A percentile compares a stretch with the other conserved stretches of the same genome.
phyloP scores from a whole-genome alignment of 2,797 vertebrate species.

The Oreonectes daqikongensis region DNA sequence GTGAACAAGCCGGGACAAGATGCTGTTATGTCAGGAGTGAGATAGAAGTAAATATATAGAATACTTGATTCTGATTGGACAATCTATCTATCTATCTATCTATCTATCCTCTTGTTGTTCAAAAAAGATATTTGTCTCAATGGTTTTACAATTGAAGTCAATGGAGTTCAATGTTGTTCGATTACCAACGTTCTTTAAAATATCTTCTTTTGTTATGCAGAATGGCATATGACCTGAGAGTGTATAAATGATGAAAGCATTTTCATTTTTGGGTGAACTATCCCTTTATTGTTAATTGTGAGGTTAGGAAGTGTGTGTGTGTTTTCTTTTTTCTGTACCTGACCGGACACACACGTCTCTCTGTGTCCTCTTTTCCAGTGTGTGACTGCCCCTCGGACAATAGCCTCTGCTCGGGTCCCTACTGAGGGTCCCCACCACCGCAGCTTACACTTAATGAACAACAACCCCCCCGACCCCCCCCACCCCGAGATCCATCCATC shows the following conservation, averaged over 20 bases:
- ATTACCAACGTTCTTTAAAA: too few relatives aligned
- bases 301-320: neutral
- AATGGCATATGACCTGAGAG: too few relatives aligned
- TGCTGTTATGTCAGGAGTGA: constrained; percentile 9
- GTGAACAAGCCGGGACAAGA: constrained; percentile 37
- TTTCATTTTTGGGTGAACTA: too few relatives aligned
- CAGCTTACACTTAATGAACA: constrained; percentile 80
- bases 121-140: neutral
- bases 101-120: too few relatives aligned
- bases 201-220: too few relatives aligned
- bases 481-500: constrained; percentile 56
- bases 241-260: too few relatives aligned
- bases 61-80: neutral
- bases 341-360: constrained; percentile 8
- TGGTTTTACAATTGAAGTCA: too few relatives aligned
- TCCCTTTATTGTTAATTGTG: neutral
- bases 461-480: constrained; percentile 65
- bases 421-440: constrained; percentile 67
- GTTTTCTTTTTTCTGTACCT: constrained; percentile 8
- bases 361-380: constrained; percentile 24
- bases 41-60: neutral
- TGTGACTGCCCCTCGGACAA: constrained; percentile 68
- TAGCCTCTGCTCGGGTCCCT: constrained; percentile 66
- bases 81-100: too few relatives aligned
- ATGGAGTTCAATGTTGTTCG: too few relatives aligned